These are phyloP conservation scores for Clunio marinus DNA, from an alignment of 2,888 invertebrate species.

Conservation along the genomic window DNA sequence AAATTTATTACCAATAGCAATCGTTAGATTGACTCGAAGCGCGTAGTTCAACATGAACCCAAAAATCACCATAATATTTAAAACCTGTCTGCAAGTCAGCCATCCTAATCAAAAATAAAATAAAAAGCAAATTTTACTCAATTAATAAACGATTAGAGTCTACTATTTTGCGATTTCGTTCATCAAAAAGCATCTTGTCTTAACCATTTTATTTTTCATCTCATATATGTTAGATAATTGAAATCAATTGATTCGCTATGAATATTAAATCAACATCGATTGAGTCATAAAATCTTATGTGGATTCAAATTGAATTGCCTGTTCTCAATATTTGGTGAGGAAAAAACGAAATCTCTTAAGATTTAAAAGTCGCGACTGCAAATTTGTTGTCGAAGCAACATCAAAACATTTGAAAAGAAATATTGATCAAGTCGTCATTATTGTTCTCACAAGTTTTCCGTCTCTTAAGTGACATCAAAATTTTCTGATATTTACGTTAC, in stretches of 20 bases:
- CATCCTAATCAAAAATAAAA: slow-evolving; percentile 55
- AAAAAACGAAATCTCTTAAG: too few species aligned
- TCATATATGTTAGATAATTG: background rate
- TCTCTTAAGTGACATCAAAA: too few species aligned
- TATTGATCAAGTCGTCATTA: too few species aligned
- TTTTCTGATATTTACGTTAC: too few species aligned
- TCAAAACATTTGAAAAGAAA: too few species aligned
- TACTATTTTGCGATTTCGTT: too few species aligned
- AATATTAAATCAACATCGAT: background rate
- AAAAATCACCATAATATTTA: slow-evolving; percentile 78
- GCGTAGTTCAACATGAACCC: slow-evolving; percentile 91
- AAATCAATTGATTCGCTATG: slow-evolving; percentile 10
- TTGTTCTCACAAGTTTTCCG: too few species aligned
- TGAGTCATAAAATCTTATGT: background rate
- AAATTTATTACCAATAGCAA: slow-evolving; percentile 57
- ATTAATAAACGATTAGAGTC: background rate
- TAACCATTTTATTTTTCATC: background rate
- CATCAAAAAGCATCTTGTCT: background rate
- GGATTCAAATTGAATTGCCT: background rate
- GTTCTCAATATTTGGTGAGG: too few species aligned
- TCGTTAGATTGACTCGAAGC: slow-evolving; percentile 78
- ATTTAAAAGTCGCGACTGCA: too few species aligned
- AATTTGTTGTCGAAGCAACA: too few species aligned
- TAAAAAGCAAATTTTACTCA: background rate
- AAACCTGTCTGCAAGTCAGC: slow-evolving; percentile 72